phyloP scores from a whole-genome alignment of 2,888 invertebrate genomes.

The Torymus aiolomorphi region DNA sequence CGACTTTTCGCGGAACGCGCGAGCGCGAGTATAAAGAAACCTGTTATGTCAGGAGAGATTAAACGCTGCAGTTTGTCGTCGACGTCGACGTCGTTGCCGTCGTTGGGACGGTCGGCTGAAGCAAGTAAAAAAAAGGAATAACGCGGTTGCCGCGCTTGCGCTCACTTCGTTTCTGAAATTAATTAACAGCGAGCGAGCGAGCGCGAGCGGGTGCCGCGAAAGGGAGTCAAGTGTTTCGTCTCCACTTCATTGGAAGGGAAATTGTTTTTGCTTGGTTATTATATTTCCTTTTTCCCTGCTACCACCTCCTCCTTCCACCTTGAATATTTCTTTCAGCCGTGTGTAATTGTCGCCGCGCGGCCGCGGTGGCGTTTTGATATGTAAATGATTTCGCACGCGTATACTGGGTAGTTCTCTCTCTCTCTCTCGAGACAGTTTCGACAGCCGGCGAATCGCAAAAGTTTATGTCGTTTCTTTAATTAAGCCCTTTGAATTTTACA shows the following conservation, averaged over 20 bases:
- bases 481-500: no score
- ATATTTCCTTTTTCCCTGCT: not conserved
- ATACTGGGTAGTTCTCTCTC: no score
- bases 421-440: no score
- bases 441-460: no score
- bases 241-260: constrained; percentile 5
- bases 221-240: constrained; percentile 2
- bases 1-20: not conserved
- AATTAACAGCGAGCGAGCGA: constrained; percentile 18
- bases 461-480: no score
- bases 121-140: not conserved
- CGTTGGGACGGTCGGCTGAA: not conserved
- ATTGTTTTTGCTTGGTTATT: not conserved
- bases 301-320: not conserved
- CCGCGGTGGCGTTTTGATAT: no score
- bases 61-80: constrained; percentile 21
- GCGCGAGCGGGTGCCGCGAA: no score
- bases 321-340: constrained; percentile 1
- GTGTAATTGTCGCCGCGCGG: no score
- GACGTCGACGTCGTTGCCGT: no score
- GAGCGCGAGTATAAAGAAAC: constrained; percentile 25
- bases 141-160: not conserved
- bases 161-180: constrained; percentile 34
- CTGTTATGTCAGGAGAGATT: constrained; percentile 28
- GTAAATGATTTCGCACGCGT: no score